Conservation (phyloP, 2,888 invertebrate species). For the Thalpophila matura region DNA sequence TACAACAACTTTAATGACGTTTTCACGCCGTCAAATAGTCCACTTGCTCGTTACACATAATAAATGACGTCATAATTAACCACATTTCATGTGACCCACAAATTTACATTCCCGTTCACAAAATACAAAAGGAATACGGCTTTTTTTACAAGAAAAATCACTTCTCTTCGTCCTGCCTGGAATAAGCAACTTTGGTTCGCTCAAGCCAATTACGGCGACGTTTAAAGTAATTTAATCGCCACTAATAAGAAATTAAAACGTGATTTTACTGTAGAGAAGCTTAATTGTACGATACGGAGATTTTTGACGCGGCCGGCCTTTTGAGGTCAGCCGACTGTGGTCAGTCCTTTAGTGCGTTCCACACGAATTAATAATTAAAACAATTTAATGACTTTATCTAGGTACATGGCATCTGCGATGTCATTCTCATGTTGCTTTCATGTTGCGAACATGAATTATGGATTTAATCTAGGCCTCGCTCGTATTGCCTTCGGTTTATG, state of each 20-base stretch:
- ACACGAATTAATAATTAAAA: constrained; percentile 71
- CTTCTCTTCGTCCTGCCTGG: constrained; percentile 47
- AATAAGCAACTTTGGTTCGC: constrained; percentile 54
- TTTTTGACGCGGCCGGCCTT: constrained; percentile 77
- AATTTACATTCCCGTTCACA: constrained; percentile 62
- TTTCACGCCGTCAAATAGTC: constrained; percentile 70
- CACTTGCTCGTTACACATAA: constrained; percentile 67
- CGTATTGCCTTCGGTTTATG: constrained; percentile 80
- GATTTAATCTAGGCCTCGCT: constrained; percentile 75
- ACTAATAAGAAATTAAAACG: constrained; percentile 82
- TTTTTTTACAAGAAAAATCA: constrained; percentile 53
- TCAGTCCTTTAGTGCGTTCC: constrained; percentile 57
- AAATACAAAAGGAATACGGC: constrained; percentile 48
- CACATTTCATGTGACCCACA: constrained; percentile 68
- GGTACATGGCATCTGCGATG: constrained; percentile 61
- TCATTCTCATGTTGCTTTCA: constrained; percentile 56
- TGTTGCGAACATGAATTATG: constrained; percentile 73
- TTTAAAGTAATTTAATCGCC: constrained; percentile 81
- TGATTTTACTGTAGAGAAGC: constrained; percentile 83
- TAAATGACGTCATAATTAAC: constrained; percentile 69
- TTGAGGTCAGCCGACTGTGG: constrained; percentile 72
- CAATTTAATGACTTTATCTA: constrained; percentile 80
- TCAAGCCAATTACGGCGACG: constrained; percentile 79
- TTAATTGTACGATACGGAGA: constrained; percentile 77
- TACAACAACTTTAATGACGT: constrained; percentile 51